phyloP scores from a whole-genome alignment of 2,113 vertebrate species.

The Todiramphus saurophagus region DNA sequence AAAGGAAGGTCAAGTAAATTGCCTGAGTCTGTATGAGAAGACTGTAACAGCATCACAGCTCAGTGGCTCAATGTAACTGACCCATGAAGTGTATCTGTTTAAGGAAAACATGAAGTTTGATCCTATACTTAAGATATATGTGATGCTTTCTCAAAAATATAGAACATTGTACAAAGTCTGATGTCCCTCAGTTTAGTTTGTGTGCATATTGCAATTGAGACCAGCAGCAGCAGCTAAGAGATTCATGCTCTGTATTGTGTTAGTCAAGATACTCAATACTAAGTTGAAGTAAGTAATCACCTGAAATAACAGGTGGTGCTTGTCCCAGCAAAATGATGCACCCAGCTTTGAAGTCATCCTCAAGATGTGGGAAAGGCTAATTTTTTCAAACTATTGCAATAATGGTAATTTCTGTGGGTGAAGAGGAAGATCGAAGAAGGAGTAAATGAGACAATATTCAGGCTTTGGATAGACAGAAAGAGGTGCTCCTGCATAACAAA shows the following conservation, averaged over 20 bases:
- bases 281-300: background rate
- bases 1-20: background rate
- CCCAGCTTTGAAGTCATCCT: background rate
- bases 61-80: background rate
- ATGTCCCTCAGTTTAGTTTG: background rate
- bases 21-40: background rate
- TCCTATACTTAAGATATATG: background rate
- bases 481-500: background rate
- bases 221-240: background rate
- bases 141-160: background rate
- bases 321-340: background rate
- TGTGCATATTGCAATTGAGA: background rate
- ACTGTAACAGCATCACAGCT: background rate
- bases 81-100: background rate
- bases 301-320: background rate
- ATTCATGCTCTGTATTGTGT: background rate
- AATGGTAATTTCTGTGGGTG: background rate
- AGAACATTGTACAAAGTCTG: background rate
- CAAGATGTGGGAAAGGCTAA: background rate
- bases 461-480: background rate
- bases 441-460: background rate
- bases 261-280: background rate
- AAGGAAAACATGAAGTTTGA: background rate
- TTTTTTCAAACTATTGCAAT: background rate
- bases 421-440: background rate